These are phyloP conservation scores for Oceanites oceanicus DNA, from an alignment of 2,113 vertebrate genomes.

Conservation along the genomic window DNA sequence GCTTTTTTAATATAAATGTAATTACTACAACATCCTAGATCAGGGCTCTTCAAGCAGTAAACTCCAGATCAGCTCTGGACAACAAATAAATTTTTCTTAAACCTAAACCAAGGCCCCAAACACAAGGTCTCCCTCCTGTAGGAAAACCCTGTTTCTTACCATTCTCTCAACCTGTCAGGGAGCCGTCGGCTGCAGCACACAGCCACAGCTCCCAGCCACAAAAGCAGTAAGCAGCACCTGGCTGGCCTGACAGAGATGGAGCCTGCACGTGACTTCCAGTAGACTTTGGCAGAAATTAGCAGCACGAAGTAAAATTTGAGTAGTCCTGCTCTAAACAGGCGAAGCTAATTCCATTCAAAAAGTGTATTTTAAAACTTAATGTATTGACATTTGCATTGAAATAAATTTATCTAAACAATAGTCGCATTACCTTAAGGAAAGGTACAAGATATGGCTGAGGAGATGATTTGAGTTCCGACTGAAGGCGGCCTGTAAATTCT, in stretches of 20 bases:
- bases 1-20: not conserved
- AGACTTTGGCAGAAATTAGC: not conserved
- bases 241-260: not conserved
- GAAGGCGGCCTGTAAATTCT: conserved; percentile 87
- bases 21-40: not conserved
- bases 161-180: not conserved
- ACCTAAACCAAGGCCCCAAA: not conserved
- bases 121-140: fast-evolving
- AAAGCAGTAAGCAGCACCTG: not conserved
- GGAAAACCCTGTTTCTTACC: not conserved
- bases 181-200: not conserved
- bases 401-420: not conserved
- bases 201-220: too few relatives aligned
- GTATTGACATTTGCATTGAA: not conserved
- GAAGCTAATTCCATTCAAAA: not conserved
- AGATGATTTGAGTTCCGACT: conserved; percentile 88
- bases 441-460: conserved; percentile 90
- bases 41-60: not conserved
- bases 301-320: not conserved
- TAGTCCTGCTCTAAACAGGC: not conserved
- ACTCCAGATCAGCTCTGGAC: not conserved
- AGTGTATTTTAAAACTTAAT: not conserved
- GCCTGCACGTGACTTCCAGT: fast-evolving
- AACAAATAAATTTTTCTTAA: not conserved
- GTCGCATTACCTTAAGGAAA: conserved; percentile 83